A percentile compares a stretch with the other conserved stretches of the same genome.
Conservation (phyloP, 2,888 invertebrate genomes). For the Rugalucina vietnamica region DNA sequence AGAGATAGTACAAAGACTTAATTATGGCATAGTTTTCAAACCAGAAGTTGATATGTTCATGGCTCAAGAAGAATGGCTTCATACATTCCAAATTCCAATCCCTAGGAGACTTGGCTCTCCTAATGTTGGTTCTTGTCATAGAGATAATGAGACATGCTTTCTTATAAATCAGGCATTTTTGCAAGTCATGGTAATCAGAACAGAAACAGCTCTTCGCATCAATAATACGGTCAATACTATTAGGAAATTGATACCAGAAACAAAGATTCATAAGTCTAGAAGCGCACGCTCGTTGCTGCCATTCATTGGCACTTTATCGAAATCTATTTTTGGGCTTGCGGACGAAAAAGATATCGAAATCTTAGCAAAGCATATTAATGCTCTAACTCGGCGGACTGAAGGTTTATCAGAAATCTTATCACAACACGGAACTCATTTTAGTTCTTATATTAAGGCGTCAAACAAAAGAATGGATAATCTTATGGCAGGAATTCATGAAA, state of each 20-base stretch:
- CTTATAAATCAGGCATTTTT: constrained; percentile 15
- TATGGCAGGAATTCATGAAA: constrained; percentile 28
- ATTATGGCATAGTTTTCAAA: not conserved
- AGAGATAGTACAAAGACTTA: not conserved
- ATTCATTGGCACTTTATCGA: constrained; percentile 31
- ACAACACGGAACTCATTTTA: constrained; percentile 43
- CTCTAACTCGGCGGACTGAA: constrained; percentile 10
- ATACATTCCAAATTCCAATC: constrained; percentile 24
- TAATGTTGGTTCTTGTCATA: not conserved
- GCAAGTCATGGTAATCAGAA: constrained; percentile 13
- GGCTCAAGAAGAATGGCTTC: constrained; percentile 44
- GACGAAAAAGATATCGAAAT: constrained; percentile 16
- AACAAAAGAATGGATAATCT: constrained; percentile 43
- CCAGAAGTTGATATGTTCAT: not conserved
- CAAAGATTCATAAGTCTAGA: constrained; percentile 36
- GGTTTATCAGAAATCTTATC: constrained; percentile 13
- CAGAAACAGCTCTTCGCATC: not conserved
- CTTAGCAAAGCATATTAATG: constrained; percentile 10
- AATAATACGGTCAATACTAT: not conserved
- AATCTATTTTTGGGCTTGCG: constrained; percentile 42
- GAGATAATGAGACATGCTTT: constrained; percentile 10
- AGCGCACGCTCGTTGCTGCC: constrained; percentile 26
- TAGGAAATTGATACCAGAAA: not conserved
- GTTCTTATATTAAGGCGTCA: constrained; percentile 41
- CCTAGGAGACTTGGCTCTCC: constrained; percentile 12